Evolutionary conservation across 2,888 invertebrate species (phyloP).

Genomic region (Ormyrus thymus): DNA sequence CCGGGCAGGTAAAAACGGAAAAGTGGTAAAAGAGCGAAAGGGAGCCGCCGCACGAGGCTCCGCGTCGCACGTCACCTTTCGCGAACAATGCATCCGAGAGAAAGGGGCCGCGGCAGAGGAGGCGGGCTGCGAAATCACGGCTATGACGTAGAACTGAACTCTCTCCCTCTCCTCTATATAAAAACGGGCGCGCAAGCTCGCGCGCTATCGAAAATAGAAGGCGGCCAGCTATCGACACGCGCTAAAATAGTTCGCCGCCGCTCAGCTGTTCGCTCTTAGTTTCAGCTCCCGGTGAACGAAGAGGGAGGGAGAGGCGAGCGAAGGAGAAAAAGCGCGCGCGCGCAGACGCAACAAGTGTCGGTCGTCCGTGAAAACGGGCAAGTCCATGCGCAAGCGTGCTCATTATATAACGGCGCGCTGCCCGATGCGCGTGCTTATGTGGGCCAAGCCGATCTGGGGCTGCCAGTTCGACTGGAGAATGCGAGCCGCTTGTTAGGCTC

Average conservation of each 20-base stretch:
- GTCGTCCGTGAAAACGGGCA: conserved; percentile 61
- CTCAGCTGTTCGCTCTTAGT: not conserved
- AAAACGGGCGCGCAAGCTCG: too few relatives aligned
- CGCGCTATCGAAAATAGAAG: conserved; percentile 21
- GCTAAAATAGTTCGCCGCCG: conserved; percentile 31
- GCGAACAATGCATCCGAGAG: too few relatives aligned
- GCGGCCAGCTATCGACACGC: conserved; percentile 22
- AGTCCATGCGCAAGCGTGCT: conserved; percentile 34
- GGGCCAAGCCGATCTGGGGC: not conserved
- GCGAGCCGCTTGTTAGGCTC: not conserved
- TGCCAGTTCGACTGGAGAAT: not conserved
- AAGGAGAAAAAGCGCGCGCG: conserved; percentile 37
- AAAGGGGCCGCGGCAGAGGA: too few relatives aligned
- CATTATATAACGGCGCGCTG: not conserved
- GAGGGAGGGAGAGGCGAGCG: not conserved
- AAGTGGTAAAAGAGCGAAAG: too few relatives aligned
- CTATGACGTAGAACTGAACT: too few relatives aligned
- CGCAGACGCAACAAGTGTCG: conserved; percentile 66
- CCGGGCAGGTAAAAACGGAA: too few relatives aligned
- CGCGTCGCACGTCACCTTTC: too few relatives aligned
- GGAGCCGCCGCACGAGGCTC: too few relatives aligned
- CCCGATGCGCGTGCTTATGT: not conserved
- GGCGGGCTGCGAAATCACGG: too few relatives aligned
- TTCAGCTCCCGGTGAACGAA: too few relatives aligned
- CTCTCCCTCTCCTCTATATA: too few relatives aligned